Percentiles rank a stretch among this genome's conserved stretches.
phyloP scores from a whole-genome alignment of 2,888 invertebrate species.

The Blera fallax region DNA sequence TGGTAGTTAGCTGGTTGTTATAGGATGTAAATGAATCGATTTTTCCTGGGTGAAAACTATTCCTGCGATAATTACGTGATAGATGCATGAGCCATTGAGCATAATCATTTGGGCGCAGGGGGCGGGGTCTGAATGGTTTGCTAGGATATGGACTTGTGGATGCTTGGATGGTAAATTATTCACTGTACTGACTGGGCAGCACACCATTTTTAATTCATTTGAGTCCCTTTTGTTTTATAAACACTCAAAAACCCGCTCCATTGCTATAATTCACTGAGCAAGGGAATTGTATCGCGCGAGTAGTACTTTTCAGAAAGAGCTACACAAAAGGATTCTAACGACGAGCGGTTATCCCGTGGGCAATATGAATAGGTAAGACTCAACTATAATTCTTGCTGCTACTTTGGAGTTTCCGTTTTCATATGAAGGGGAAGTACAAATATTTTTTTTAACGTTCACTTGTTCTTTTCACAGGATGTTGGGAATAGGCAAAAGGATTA shows the following conservation, averaged over 20 bases:
- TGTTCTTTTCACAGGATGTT: too few relatives aligned
- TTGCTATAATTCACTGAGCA: conserved; percentile 7
- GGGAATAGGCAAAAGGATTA: not conserved
- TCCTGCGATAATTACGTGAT: conserved; percentile 33
- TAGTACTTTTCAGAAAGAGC: not conserved
- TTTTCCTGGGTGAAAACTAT: conserved; percentile 29
- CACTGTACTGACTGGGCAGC: not conserved
- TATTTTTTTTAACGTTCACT: not conserved
- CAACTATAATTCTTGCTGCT: not conserved
- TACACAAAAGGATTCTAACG: conserved; percentile 5
- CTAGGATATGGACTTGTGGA: not conserved
- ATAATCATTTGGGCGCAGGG: conserved; percentile 14
- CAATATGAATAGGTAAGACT: conserved; percentile 25
- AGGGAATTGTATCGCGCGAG: not conserved
- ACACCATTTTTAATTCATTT: conserved; percentile 33
- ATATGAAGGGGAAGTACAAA: not conserved
- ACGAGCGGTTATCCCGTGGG: conserved; percentile 13
- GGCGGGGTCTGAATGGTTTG: not conserved
- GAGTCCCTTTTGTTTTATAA: conserved; percentile 17
- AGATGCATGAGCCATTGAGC: conserved; percentile 37
- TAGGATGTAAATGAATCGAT: conserved; percentile 29
- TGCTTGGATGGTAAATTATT: conserved; percentile 9
- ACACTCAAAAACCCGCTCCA: not conserved
- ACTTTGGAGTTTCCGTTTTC: conserved; percentile 24
- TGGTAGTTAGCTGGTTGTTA: not conserved